A percentile compares a stretch with the other conserved stretches of the same genome.
phyloP scores from a whole-genome alignment of 2,113 vertebrate genomes.

The Chaetodon trifascialis region DNA sequence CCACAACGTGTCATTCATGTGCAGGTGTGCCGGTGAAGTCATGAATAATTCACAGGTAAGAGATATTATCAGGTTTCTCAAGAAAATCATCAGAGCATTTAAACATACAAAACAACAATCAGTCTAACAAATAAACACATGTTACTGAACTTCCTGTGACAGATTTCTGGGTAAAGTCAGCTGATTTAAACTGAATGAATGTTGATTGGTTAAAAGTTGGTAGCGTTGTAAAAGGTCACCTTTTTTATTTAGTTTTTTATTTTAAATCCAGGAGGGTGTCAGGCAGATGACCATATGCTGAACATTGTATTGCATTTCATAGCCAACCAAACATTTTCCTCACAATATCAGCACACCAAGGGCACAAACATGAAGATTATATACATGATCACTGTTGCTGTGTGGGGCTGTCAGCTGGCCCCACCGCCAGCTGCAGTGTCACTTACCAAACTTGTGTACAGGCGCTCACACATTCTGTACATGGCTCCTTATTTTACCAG shows the following conservation, averaged over 20 bases:
- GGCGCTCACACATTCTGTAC: background rate
- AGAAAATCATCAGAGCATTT: background rate
- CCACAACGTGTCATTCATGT: slow-evolving; percentile 23
- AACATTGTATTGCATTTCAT: background rate
- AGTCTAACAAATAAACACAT: background rate
- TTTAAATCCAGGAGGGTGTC: background rate
- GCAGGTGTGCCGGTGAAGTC: background rate
- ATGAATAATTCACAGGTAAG: slow-evolving; percentile 47
- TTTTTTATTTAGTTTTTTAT: background rate
- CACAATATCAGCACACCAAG: background rate
- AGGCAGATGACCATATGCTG: background rate
- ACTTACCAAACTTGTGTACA: slow-evolving; percentile 1
- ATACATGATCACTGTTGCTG: background rate
- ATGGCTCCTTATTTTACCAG: slow-evolving; percentile 34
- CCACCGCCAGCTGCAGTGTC: background rate
- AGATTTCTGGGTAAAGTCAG: background rate
- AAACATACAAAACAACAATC: background rate
- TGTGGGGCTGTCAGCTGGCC: background rate
- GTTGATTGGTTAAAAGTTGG: background rate
- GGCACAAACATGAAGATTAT: background rate
- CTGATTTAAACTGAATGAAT: background rate
- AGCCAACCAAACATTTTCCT: background rate
- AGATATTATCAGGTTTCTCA: slow-evolving; percentile 28
- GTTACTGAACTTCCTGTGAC: background rate
- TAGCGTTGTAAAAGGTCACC: background rate